Evolutionary conservation across 2,888 invertebrate genomes (phyloP).

Genomic region (Catotricha subobsoleta): DNA sequence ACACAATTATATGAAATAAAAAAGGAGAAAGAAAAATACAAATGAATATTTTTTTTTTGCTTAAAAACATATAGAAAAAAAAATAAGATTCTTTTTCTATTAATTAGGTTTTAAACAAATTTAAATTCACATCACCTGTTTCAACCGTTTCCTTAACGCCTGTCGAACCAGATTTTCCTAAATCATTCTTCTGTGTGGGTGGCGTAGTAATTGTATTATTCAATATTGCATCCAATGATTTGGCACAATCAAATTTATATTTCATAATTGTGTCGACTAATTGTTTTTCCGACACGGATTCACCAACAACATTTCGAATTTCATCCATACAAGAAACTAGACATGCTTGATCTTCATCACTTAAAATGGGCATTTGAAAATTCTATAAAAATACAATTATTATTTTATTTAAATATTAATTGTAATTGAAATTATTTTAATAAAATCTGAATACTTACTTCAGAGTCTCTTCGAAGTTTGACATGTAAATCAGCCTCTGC

Average conservation of each 20-base stretch:
- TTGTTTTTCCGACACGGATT: constrained; percentile 50
- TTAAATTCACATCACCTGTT: too few relatives aligned
- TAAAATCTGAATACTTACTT: constrained; percentile 17
- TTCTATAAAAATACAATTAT: constrained; percentile 17
- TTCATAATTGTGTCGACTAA: constrained; percentile 54
- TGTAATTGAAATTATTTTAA: background rate
- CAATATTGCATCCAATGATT: constrained; percentile 55
- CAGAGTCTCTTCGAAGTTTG: constrained; percentile 29
- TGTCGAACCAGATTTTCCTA: too few relatives aligned
- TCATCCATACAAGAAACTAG: constrained; percentile 71
- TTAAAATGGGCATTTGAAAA: constrained; percentile 34
- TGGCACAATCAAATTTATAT: constrained; percentile 52
- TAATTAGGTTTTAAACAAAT: too few relatives aligned
- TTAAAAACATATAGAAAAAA: background rate
- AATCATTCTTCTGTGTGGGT: constrained; percentile 9
- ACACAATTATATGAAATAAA: too few relatives aligned
- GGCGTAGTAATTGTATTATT: constrained; percentile 24
- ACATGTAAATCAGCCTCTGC: constrained; percentile 36
- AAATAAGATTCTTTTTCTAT: too few relatives aligned
- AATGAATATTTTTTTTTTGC: background rate
- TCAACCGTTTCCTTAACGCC: constrained; percentile 14
- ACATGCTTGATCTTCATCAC: constrained; percentile 51
- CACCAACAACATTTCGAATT: constrained; percentile 61
- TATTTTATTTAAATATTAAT: background rate
- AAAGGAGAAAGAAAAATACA: background rate